Evolutionary conservation across 2,888 invertebrate genomes (phyloP), one percentile per base, ranked within the genome.

Genomic region (Drosophila leonis): DNA sequence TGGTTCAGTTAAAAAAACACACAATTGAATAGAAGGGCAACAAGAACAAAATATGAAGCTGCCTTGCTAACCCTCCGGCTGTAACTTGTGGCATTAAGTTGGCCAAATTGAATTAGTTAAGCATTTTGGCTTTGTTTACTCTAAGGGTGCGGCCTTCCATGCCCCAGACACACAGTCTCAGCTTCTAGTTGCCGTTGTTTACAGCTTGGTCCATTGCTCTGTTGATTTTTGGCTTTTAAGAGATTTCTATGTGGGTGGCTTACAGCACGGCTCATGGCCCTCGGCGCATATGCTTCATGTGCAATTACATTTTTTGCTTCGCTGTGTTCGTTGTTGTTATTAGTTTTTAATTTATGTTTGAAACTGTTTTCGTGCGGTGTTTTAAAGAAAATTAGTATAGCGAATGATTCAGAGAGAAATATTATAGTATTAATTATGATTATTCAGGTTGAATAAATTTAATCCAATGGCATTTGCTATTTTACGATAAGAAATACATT

Each of bases 51-150:
- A 62, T 66, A 29, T 46, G 55, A 61, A 49, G 31, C 49, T 49
- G 49, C 15, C 60, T 62, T 65, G 65, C 63, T 78, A 55, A 33
- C 71, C 78, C 78, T 78, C 63, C 54, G 52, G 74, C 52, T 56
- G 52, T 66, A 66, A 75, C 52, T 81, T 71, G 62, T 61, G 62
- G 56, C 59, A 72, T 71, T 75, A 72, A 64, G 54, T 75, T 78
- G 60, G 71, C 71, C 75, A 78, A 78, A 78, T 78, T 72, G 71
- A 78, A 78, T 78, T 78, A 78, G 75, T 78, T 72, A 75, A 75
- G 64, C 71, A 78, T 69, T 75, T 75, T 62, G 62, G 37, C 61
- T 56, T 78, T 78, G 74, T 78, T 78, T 78, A 70, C 62, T 74
- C 62, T 61, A 64, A 77, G 78, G 77, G 78, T 78, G 73, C 60